Evolutionary conservation across 2,113 vertebrate genomes (phyloP).

Genomic region (Mystacornis crossleyi): DNA sequence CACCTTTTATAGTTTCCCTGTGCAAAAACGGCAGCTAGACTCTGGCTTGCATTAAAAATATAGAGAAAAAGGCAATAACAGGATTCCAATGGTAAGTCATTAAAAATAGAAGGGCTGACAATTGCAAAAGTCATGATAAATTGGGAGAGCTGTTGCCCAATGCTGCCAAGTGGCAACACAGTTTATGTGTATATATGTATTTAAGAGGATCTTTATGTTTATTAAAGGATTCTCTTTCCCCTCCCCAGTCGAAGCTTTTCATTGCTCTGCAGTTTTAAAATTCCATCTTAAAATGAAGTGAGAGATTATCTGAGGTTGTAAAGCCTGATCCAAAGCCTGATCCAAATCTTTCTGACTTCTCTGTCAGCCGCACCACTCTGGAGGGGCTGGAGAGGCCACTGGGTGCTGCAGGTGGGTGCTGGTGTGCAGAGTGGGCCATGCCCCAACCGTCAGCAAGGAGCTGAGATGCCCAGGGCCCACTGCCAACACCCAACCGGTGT

Average conservation of each 20-base stretch:
- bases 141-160: not conserved
- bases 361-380: rapidly evolving
- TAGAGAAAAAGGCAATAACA: not conserved
- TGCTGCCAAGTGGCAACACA: not conserved
- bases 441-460: not conserved
- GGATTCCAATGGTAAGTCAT: not conserved
- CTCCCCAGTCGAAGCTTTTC: not conserved
- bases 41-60: not conserved
- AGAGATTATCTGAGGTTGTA: not conserved
- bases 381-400: not conserved
- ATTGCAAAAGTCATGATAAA: conserved; percentile 1
- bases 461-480: not conserved
- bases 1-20: not conserved
- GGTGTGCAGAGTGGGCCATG: rapidly evolving
- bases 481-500: not conserved
- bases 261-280: conserved; percentile 8
- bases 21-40: not conserved
- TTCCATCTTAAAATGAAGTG: not conserved
- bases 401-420: not conserved
- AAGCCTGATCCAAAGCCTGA: not conserved
- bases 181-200: not conserved
- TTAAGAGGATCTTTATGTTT: conserved; percentile 14
- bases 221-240: not conserved
- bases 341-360: not conserved
- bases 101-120: not conserved